These are phyloP conservation scores for Phylloscopus trochilus DNA, from an alignment of 2,113 vertebrate species.

Conservation along the genomic window DNA sequence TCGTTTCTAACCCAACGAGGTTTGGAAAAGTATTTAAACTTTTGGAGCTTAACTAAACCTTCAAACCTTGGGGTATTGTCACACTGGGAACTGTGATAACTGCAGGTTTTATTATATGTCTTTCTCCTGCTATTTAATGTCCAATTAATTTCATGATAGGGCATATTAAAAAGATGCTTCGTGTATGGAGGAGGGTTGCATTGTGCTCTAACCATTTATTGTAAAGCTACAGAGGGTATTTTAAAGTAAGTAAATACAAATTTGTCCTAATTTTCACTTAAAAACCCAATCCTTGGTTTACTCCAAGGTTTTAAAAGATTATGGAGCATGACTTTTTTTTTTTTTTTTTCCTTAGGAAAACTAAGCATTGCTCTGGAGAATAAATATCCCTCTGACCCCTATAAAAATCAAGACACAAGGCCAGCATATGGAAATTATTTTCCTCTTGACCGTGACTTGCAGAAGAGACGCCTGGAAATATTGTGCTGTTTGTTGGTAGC, in stretches of 20 bases:
- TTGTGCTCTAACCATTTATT: background rate
- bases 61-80: conserved; percentile 58
- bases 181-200: conserved; percentile 43
- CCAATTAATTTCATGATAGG: conserved; percentile 68
- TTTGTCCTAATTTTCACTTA: conserved; percentile 18
- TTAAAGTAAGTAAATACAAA: conserved; percentile 40
- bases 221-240: background rate
- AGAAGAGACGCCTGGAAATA: conserved; percentile 26
- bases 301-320: background rate
- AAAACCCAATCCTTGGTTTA: background rate
- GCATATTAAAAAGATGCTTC: conserved; percentile 61
- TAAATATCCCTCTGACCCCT: conserved; percentile 43
- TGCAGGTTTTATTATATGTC: conserved; percentile 62
- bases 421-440: conserved; percentile 67
- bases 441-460: conserved; percentile 53
- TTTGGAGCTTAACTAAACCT: conserved; percentile 68
- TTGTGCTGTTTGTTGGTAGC: conserved; percentile 25
- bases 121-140: conserved; percentile 70
- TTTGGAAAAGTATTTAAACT: conserved; percentile 68
- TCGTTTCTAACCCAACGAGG: conserved; percentile 27
- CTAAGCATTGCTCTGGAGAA: background rate
- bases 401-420: conserved; percentile 53
- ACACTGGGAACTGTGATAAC: conserved; percentile 48
- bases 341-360: background rate
- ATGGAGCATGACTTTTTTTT: background rate